Conservation (phyloP, 2,888 invertebrate species). For the Cryptocheilus praepositus region DNA sequence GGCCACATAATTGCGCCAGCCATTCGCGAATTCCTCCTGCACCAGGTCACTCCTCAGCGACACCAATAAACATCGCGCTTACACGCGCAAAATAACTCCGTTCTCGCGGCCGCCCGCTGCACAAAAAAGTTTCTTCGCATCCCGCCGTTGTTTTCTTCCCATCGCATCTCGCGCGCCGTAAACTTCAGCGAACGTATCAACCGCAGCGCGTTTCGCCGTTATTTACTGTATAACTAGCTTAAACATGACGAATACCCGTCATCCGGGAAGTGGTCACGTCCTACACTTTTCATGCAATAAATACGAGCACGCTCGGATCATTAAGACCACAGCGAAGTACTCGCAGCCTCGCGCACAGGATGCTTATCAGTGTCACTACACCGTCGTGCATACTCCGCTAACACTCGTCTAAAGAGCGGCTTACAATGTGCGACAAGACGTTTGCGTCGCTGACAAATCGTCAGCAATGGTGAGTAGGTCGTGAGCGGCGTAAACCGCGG, state of each 20-base stretch:
- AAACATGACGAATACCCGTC: constrained; percentile 34
- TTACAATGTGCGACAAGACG: constrained; percentile 37
- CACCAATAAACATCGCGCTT: background rate
- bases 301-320: constrained; percentile 17
- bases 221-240: no score
- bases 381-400: no score
- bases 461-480: constrained; percentile 24
- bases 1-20: constrained; percentile 65
- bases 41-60: constrained; percentile 38
- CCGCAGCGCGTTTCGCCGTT: no score
- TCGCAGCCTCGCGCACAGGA: no score
- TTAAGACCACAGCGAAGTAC: no score
- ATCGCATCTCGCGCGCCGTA: no score
- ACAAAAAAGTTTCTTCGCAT: background rate
- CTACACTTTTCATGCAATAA: constrained; percentile 51
- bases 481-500: background rate
- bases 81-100: background rate
- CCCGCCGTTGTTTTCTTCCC: no score
- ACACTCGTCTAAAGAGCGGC: constrained; percentile 35
- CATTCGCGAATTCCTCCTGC: constrained; percentile 49
- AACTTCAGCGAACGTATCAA: no score
- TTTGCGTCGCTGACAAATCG: constrained; percentile 23
- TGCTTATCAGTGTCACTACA: no score
- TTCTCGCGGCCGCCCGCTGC: no score
- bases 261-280: constrained; percentile 47